Evolutionary conservation across 2,888 invertebrate genomes (phyloP), one percentile per base, ranked within the genome.

Genomic region (Ectropis crepuscularia): DNA sequence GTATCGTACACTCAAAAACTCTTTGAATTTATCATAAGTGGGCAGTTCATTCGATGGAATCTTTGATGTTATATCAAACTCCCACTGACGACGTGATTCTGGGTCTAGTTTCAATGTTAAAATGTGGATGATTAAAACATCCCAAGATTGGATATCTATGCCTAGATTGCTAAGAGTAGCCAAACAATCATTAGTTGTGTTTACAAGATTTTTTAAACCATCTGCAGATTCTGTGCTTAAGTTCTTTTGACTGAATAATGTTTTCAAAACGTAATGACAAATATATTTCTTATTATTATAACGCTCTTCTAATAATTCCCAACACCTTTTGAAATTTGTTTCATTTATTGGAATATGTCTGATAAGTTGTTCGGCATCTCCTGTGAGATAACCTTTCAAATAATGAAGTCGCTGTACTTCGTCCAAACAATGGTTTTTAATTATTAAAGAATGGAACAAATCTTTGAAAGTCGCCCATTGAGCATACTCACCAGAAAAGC

Each of bases 201-300:
- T 16, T 1, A 51, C 12, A 6, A 51, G 6, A 6, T 51, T 16
- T 41, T 51, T 51, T 5, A 51, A 9, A 6, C 41, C 41, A 41
- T 9, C 16, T 16, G 41, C 39, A 0, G 51, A 51, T 51, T 51
- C 51, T 10, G 5, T 7, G 0, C 5, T 6, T 5, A 16, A 41
- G 6, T 41, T 51, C 11, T 41, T 41, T 16, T 51, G 51, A 6
- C 16, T 39, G 5, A 51, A 10, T 5, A 51, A 8, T 6, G 39
- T 39, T 9, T 41, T 51, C 10, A 51, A 41, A 6, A 41, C 9
- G 2, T 41, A 16, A 11, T 39, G 12, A 16, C 9, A 12, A 12
- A 51, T 12, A 11, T 9, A 51, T 16, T 51, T 51, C 9, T 51
- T 51, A 16, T 51, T 51, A 6, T 51, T 41, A 41, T 9, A 51